Base-by-base conservation (phyloP, 2,888 invertebrate genomes). In the Sycophila texana region DNA sequence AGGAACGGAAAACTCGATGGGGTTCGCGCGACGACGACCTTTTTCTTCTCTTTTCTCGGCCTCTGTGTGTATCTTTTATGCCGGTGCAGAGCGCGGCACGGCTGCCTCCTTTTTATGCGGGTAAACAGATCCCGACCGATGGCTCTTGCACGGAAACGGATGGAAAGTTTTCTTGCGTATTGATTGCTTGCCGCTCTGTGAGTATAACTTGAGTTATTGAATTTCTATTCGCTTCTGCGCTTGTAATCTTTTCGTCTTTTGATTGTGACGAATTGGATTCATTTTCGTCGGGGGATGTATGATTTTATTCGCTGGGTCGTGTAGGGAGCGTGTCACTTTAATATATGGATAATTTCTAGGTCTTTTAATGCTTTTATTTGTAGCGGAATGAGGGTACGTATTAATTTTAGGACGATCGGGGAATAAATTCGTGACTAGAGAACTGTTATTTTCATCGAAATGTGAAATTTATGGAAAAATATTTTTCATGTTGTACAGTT, bases 1-100 rank as follows among this genome's bases (percentile, higher is more conserved):
- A 65, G 78, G 57, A 78, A 74, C 74, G 68, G 68, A 74, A 39
- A 74, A 68, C 67, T 67, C 63, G 78, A 74, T 63, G 39, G 53
- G 53, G 26, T 14, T 12, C 49, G 22, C 51, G 18, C 57, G 18
- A 18, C 57, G 61, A 30, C 30, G n/a, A 39, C 39, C 10, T 39
- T 39, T 39, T 39, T 39, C 4, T 10, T 10, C 4, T 3, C 26
- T 22, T n/a, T 12, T 16, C 12, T 10, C 53, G 18, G 18, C 4
- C 12, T 49, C n/a, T 55, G n/a, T 57, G 20, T 47, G 57, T 65
- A 57, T 57, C 55, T 65, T 65, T 60, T 66, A 57, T 61, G 51
- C 47, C 26, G 55, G 55, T 39, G 39, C 39, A 39, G 39, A 39
- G 39, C 47, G 26, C 22, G 26, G 49, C 26, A n/a, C n/a, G 16